Base-by-base conservation (phyloP, 1,140 invertebrate species). In the Halesus radiatus region DNA sequence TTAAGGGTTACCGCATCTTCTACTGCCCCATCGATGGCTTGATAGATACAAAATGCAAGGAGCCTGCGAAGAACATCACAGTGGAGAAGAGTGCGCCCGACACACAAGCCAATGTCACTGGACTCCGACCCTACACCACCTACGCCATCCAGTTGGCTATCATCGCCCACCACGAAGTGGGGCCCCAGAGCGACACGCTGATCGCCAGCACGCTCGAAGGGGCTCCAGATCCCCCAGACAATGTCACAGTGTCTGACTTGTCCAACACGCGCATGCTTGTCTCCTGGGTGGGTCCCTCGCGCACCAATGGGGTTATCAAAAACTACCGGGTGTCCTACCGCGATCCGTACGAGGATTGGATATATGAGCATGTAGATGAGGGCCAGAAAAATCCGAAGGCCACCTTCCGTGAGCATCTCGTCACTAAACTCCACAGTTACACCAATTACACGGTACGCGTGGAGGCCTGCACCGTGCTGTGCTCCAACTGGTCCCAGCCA, bases 111-210 rank as follows among this genome's bases (percentile, higher is more conserved):
- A 92, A 90, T 13, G 90, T 93, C 50, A 88, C 88, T 50, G 86
- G 88, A 45, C 86, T 98, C 45, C 91, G 91, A 76, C 95, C 96
- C 4, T 97, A 93, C 85, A 95, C 94, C 6, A 93, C 93, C 0
- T 98, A 98, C 85, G 93, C 91, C 84, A 88, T 97, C 7, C 91
- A 90, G 4, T 91, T 97, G 23, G 88, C 94, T 15, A 92, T 96
- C 68, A 90, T 93, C 73, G 96, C 95, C 1, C 92, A 91, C 80
- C 92, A 92, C 84, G 95, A 94, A 1, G 90, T 94, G 85, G 94
- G 95, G 20, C 90, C 93, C 32, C 88, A 89, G 80, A 96, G 94
- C 87, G 91, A 94, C 84, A 88, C 91, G 3, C 85, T 94, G 3
- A 89, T 89, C 60, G 92, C 94, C 29, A 93, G 92, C 13, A 98